Base-by-base conservation (phyloP, 1,140 invertebrate species). In the Harlomillsia oculata region DNA sequence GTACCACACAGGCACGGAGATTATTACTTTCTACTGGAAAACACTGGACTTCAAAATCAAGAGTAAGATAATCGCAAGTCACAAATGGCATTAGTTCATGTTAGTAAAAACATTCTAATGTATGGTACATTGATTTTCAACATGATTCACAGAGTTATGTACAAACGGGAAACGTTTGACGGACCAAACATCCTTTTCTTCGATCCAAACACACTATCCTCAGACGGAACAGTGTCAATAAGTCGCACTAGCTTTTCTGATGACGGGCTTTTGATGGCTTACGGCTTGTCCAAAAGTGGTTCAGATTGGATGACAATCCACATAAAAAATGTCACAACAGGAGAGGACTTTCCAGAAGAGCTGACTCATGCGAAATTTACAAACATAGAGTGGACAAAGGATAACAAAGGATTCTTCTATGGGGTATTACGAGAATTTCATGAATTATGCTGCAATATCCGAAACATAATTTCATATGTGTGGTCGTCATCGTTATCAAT, bases 301-400 rank as follows among this genome's bases (percentile, higher is more conserved):
- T 94, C 92, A 18, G 95, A 98, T 71, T 98, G 95, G 94, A 81
- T 84, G 56, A 89, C 83, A 26, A 89, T 97, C 66, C 82, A 85
- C 67, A 83, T 90, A 58, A 83, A 82, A 65, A 79, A 87, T 76
- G 80, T 84, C 5, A 75, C 79, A 56, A 85, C 84, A 52, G 83
- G 85, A 50, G 77, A 90, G 70, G 88, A 97, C 69, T 85, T 91
- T 60, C 78, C 83, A 5, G 96, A 99, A 73, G 74, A 82, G 11
- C 74, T 99, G 54, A 82, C 89, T 65, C 86, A 89, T 69, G 84
- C 95, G 0, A 97, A 97, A 73, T 97, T 89, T 72, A 86, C 89
- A 1, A 76, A 79, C 11, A 80, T 97, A 70, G 78, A 88, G 1
- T 99, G 94, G 93, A 93, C 90, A 32, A 88, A 91, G 67, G 92